Evolutionary conservation across 2,113 vertebrate species (phyloP).

Genomic region (Phalacrocorax brasilianus): DNA sequence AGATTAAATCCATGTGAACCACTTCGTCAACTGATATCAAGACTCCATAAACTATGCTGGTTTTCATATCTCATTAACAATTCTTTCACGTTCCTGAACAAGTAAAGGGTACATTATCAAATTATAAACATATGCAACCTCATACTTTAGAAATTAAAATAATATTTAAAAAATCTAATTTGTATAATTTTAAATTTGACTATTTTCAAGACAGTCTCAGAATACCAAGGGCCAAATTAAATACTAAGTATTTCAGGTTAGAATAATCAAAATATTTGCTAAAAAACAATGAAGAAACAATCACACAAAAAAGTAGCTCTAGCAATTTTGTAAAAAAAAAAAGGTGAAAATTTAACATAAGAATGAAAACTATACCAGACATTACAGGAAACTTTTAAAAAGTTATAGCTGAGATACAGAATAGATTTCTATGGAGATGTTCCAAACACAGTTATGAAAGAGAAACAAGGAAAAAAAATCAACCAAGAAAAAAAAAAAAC

Average conservation of each 20-base stretch:
- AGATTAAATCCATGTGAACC: not conserved
- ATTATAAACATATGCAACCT: not conserved
- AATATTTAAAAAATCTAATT: not conserved
- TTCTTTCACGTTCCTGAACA: not conserved
- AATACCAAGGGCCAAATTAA: not conserved
- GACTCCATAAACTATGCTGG: not conserved
- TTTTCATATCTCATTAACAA: not conserved
- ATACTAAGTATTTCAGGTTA: not conserved
- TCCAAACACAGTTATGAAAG: not conserved
- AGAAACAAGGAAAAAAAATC: not conserved
- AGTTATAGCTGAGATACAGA: not conserved
- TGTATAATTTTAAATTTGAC: not conserved
- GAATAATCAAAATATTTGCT: not conserved
- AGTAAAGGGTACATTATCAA: not conserved
- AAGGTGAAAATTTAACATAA: not conserved
- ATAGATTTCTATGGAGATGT: not conserved
- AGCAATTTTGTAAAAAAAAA: not conserved
- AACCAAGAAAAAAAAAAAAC: accelerated
- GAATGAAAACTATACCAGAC: not conserved
- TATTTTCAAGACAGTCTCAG: not conserved
- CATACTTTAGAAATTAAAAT: not conserved
- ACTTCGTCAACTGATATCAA: not conserved
- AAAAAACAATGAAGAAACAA: not conserved
- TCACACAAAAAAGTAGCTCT: not conserved
- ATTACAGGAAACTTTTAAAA: not conserved